phyloP scores from a whole-genome alignment of 2,888 invertebrate species.

The Arrhopalites spinosus region DNA sequence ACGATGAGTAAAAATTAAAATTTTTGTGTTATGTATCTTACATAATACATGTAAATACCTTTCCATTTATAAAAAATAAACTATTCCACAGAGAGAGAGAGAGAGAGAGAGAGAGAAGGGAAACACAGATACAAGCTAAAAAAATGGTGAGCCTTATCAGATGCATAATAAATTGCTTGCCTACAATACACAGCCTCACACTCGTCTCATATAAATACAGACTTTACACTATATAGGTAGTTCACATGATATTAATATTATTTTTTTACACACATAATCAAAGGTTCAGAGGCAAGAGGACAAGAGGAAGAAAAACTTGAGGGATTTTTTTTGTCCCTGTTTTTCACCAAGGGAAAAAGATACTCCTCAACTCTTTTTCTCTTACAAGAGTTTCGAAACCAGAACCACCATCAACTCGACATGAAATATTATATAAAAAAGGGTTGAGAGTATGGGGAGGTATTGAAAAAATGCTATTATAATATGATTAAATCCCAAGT shows the following conservation, averaged over 20 bases:
- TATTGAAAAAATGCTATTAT: slow-evolving; percentile 31
- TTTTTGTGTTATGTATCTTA: no score
- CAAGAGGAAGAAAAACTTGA: no score
- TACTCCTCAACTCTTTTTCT: not conserved
- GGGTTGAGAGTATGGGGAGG: not conserved
- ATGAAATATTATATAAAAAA: slow-evolving; percentile 2
- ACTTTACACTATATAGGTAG: no score
- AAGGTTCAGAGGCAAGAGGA: no score
- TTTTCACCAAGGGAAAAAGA: slow-evolving; percentile 2
- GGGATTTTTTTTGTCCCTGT: slow-evolving; percentile 3
- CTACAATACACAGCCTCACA: not conserved
- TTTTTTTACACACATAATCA: no score
- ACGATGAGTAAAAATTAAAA: no score
- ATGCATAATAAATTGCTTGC: not conserved
- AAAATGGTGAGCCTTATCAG: not conserved
- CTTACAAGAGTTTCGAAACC: not conserved
- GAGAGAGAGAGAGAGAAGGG: not conserved
- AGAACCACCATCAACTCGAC: not conserved
- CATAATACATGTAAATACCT: not conserved
- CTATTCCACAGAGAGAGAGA: not conserved
- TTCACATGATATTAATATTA: no score
- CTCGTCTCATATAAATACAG: not conserved
- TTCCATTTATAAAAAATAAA: not conserved
- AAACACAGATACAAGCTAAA: not conserved
- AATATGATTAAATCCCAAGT: slow-evolving; percentile 37